A percentile compares a stretch with the other conserved stretches of the same genome.
These are phyloP conservation scores for Zaprionus gabonicus DNA, from an alignment of 1,140 invertebrate species.

Conservation along the genomic window DNA sequence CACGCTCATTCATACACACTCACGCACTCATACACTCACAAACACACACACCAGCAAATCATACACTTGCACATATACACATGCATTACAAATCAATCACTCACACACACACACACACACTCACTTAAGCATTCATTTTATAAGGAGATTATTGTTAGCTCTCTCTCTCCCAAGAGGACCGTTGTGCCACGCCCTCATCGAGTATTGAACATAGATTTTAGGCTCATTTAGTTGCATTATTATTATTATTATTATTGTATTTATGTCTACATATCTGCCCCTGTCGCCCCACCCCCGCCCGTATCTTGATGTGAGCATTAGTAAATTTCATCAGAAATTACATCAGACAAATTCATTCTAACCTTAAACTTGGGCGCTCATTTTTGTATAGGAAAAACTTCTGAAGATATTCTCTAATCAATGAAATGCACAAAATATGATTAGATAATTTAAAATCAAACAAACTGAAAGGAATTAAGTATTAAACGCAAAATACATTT, in stretches of 20 bases:
- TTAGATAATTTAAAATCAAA: not conserved
- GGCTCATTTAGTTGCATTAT: not conserved
- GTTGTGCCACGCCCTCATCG: not conserved
- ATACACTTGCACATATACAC: constrained; percentile 3
- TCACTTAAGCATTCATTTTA: not conserved
- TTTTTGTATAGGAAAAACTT: not conserved
- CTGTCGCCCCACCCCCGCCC: too few relatives aligned
- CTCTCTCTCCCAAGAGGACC: not conserved
- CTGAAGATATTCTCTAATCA: not conserved
- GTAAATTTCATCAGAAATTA: not conserved
- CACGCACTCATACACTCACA: not conserved
- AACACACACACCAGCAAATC: not conserved
- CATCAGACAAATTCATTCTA: not conserved
- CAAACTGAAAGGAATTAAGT: not conserved
- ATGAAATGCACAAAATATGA: not conserved
- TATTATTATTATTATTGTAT: not conserved
- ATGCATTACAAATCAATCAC: constrained; percentile 1
- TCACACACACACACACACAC: constrained; percentile 1
- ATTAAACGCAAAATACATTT: not conserved
- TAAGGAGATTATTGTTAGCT: constrained; percentile 8
- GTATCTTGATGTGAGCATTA: not conserved
- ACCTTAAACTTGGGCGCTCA: not conserved
- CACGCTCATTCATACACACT: not conserved
- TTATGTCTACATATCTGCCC: not conserved
- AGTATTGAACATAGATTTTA: not conserved